phyloP scores from a whole-genome alignment of 2,113 vertebrate species.

The Periophthalmus modestus region DNA sequence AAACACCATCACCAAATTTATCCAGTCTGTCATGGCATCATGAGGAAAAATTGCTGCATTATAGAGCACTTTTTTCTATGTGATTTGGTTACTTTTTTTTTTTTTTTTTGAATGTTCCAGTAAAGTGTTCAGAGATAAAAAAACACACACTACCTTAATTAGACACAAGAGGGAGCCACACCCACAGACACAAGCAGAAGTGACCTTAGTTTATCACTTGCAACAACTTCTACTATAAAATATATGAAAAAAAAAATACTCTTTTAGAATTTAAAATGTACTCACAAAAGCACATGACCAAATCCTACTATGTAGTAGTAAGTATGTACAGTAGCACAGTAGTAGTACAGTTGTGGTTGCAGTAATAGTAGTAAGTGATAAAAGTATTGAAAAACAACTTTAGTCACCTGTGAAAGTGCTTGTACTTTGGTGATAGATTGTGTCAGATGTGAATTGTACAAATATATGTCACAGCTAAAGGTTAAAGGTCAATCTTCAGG shows the following conservation, averaged over 20 bases:
- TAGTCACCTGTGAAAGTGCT: not conserved
- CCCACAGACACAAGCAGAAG: not conserved
- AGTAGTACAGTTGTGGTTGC: not conserved
- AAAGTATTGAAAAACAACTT: not conserved
- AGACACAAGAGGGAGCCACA: conserved; percentile 6
- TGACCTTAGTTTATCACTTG: not conserved
- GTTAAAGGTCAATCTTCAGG: conserved; percentile 6
- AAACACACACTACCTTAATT: not conserved
- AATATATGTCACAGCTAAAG: not conserved
- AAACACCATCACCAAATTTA: too few relatives aligned
- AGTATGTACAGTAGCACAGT: not conserved
- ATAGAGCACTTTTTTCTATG: too few relatives aligned
- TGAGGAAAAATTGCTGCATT: too few relatives aligned
- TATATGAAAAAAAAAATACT: not conserved
- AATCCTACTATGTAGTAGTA: not conserved
- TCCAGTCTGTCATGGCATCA: too few relatives aligned
- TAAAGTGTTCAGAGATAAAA: not conserved
- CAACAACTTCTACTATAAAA: not conserved
- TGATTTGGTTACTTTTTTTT: too few relatives aligned
- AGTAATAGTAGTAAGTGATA: not conserved
- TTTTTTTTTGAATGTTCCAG: too few relatives aligned
- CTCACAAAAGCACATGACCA: not conserved
- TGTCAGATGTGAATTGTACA: not conserved
- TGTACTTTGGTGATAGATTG: not conserved
- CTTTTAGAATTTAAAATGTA: not conserved